A percentile compares a stretch with the other conserved stretches of the same genome.
phyloP scores from a whole-genome alignment of 2,113 vertebrate species.

The Ciconia boyciana region DNA sequence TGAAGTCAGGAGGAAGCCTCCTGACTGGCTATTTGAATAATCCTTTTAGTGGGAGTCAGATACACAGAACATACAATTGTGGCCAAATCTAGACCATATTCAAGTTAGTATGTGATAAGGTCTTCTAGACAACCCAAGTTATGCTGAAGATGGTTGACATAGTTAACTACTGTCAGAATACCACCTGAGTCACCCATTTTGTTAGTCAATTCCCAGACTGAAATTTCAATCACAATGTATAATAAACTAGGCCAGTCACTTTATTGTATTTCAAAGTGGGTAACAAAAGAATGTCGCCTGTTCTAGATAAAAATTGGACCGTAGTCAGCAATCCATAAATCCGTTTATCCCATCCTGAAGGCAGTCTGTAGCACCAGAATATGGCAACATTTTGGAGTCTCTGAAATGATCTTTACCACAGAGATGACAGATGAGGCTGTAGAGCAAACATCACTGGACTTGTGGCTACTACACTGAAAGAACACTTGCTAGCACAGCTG shows the following conservation, averaged over 20 bases:
- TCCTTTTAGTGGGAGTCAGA: background rate
- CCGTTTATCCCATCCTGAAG: background rate
- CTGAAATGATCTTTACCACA: background rate
- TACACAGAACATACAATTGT: fast-evolving
- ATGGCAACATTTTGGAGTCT: background rate
- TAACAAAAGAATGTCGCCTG: background rate
- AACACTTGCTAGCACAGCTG: background rate
- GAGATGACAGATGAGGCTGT: background rate
- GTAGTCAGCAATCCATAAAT: background rate
- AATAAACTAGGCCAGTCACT: background rate
- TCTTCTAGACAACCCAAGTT: background rate
- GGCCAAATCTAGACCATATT: background rate
- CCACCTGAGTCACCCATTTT: background rate
- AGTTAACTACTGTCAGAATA: background rate
- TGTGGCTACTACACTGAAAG: background rate
- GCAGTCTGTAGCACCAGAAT: background rate
- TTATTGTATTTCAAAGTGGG: background rate
- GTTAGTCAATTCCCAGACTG: background rate
- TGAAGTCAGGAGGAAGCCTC: background rate
- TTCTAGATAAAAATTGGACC: background rate
- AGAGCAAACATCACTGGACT: background rate
- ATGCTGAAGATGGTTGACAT: background rate
- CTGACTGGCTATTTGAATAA: background rate
- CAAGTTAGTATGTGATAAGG: background rate
- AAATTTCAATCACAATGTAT: background rate